Percentiles rank a stretch among this genome's conserved stretches.
Evolutionary conservation across 2,113 vertebrate genomes (phyloP).

Genomic region (Prinia subflava): DNA sequence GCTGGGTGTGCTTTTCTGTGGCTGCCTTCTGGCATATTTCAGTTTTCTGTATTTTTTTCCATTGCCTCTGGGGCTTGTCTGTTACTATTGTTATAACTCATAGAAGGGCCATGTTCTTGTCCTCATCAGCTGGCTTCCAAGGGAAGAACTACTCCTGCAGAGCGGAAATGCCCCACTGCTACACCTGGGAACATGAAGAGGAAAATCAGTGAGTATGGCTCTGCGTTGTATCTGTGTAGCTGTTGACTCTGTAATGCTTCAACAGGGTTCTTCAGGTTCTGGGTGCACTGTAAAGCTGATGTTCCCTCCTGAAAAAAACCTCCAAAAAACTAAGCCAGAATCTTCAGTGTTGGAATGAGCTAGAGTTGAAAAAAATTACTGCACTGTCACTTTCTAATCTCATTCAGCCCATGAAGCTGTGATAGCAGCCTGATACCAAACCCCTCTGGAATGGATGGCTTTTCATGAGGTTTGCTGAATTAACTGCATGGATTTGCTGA

Average conservation of each 20-base stretch:
- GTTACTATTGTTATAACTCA: neutral
- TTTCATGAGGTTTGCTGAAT: neutral
- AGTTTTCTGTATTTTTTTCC: neutral
- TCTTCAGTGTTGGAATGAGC: neutral
- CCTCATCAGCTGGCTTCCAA: conserved; percentile 87
- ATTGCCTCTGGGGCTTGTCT: neutral
- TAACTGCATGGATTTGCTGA: neutral
- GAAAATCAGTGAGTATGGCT: conserved; percentile 87
- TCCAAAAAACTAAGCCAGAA: neutral
- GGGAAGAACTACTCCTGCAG: conserved; percentile 73
- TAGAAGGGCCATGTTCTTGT: neutral
- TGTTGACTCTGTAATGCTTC: neutral
- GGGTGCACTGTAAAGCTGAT: neutral
- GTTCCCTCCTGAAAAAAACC: neutral
- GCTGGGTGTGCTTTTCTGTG: neutral
- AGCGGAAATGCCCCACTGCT: conserved; percentile 67
- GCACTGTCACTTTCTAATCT: neutral
- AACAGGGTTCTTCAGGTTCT: neutral
- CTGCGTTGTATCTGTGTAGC: neutral
- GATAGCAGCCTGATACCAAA: neutral
- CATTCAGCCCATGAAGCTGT: neutral
- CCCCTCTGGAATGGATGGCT: neutral
- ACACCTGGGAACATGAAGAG: conserved; percentile 82
- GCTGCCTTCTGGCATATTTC: neutral
- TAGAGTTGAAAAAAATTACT: neutral